These are phyloP conservation scores for Tenualosa ilisha DNA, from an alignment of 2,797 vertebrate species.

Conservation along the genomic window DNA sequence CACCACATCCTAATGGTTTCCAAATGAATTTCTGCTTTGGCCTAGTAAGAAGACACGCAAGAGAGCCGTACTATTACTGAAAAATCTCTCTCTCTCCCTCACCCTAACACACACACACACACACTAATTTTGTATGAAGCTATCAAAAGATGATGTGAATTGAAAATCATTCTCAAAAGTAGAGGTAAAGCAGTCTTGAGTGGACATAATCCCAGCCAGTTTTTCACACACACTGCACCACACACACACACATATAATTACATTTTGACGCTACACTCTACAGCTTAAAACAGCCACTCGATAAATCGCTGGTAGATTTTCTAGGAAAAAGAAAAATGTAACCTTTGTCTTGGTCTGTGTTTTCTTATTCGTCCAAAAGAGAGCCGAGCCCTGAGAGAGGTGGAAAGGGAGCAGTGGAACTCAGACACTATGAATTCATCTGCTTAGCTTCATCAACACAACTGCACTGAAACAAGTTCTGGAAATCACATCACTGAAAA, in stretches of 20 bases:
- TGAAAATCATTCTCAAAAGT: neutral
- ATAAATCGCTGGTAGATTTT: slow-evolving; percentile 2
- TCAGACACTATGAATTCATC: neutral
- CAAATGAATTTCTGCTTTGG: slow-evolving; percentile 65
- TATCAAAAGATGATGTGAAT: neutral
- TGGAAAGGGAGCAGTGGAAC: neutral
- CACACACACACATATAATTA: neutral
- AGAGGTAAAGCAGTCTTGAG: slow-evolving; percentile 7
- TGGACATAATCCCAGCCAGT: slow-evolving; percentile 34
- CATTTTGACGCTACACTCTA: slow-evolving; percentile 41
- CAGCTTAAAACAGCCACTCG: slow-evolving; percentile 17
- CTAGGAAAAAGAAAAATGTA: slow-evolving; percentile 13
- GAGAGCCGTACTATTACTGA: slow-evolving; percentile 38
- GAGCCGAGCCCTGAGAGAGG: slow-evolving; percentile 15
- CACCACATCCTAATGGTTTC: slow-evolving; percentile 7
- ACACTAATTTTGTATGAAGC: neutral
- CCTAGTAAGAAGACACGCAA: slow-evolving; percentile 43
- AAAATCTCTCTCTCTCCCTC: neutral
- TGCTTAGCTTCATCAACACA: neutral
- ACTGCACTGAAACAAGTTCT: neutral
- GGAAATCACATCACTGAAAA: slow-evolving; percentile 38
- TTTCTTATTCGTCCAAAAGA: neutral
- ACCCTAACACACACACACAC: neutral
- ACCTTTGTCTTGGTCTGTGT: slow-evolving; percentile 18
- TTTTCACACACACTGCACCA: neutral